Base-by-base conservation (phyloP, 2,113 vertebrate species). In the Macrotus californicus region DNA sequence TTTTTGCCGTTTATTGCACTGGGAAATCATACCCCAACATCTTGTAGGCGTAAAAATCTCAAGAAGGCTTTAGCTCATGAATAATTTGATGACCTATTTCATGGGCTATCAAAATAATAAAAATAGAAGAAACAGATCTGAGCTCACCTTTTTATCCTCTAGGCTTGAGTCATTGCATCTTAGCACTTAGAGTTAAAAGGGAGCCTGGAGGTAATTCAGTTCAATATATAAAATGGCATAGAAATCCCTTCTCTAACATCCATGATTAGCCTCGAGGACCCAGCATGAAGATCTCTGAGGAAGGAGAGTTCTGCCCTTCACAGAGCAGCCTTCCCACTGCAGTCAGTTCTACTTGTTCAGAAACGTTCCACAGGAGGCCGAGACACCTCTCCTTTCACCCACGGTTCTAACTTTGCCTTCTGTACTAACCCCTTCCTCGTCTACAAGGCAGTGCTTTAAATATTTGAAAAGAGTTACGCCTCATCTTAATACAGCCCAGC, bases 41-140 rank as follows among this genome's bases (percentile, higher is more conserved):
- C 67, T 92, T 89, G 41, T 95, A 77, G 72, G 61, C 31, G 6
- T 93, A 96, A 96, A 96, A 92, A 77, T 75, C 59, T 50, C 89
- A 91, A 89, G 52, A 64, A 90, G 84, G 18, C 72, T 93, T 96
- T 94, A 96, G 77, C 22, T 87, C n/a, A 39, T 91, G 93, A 91
- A 81, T 94, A 93, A 95, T 92, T 96, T 95, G 83, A 96, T 81
- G 79, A 76, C 80, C 59, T 54, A 87, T 93, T 96, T 97, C 56
- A 93, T 88, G 54, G 84, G 70, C 61, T 95, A 77, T 93, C 75
- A 92, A 89, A 94, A 93, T 89, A 93, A 83, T 94, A 95, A 91
- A 85, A 95, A 90, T 39, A 92, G 89, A 95, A 93, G 82, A 89
- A 94, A 77, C 10, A 91, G 18, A n/a, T 93, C 79, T 75, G 67